Evolutionary conservation across 2,113 vertebrate species (phyloP), one percentile per base, ranked within the genome.

Genomic region (Peromyscus leucopus): DNA sequence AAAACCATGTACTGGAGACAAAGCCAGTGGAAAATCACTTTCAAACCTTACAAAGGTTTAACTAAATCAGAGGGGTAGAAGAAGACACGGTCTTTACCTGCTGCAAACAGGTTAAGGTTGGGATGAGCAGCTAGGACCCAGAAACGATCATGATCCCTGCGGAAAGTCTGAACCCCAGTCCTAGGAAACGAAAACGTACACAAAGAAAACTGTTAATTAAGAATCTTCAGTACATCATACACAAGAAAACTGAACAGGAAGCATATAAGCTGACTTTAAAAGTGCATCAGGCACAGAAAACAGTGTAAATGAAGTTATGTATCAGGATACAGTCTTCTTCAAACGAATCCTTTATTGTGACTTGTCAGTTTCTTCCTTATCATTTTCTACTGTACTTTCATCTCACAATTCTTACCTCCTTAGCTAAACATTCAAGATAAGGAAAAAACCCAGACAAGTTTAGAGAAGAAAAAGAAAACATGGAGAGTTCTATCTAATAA

Each of bases 101-200:
- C 99, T 71, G 99, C 99, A 75, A 99, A 99, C 42, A 99, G 99
- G 98, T 99, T 99, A 97, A 99, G 99, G 98, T 99, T 99, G 51
- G 99, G 99, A 91, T 99, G 99, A 24, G 99, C 99, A 1, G 99
- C 99, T 76, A 99, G 97, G 21, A 99, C 99, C 99, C 99, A 99
- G 97, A 99, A 99, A 61, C 99, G 99, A 97, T 99, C 99, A 0
- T 99, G 99, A 97, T 99, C 99, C 67, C 99, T 98, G 16, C 99
- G 99, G 98, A 99, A 99, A 21, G 99, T 99, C 97, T 99, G 99
- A 86, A 99, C 99, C 0, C 99, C 99, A 0, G 99, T 99, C 96
- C 99, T 99, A 86, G 13, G 59, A 96, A 74, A 92, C 26, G 3
- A 88, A 90, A 95, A 87, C 16, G n/a, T 51, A 72, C 0, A 95